Evolutionary conservation across 1,140 invertebrate genomes (phyloP).

Genomic region (Agraylea sexmaculata): DNA sequence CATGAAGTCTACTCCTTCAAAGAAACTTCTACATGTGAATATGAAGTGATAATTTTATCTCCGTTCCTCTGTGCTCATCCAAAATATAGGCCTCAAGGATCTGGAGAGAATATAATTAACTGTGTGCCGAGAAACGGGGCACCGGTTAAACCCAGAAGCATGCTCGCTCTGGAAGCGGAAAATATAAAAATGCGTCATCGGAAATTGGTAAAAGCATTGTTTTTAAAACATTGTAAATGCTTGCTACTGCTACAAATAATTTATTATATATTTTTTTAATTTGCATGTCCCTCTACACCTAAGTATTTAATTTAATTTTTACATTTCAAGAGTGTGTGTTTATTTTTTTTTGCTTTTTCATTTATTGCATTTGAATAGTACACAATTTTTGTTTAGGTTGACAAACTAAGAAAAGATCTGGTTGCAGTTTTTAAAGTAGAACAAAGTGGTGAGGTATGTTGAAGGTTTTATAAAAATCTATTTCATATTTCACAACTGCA

Average conservation of each 20-base stretch:
- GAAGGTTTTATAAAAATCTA: conserved; percentile 4
- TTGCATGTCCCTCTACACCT: conserved; percentile 7
- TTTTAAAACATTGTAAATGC: conserved; percentile 3
- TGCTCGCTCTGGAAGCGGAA: conserved; percentile 59
- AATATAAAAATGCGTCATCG: conserved; percentile 55
- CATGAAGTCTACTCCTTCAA: conserved; percentile 89
- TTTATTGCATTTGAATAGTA: conserved; percentile 33
- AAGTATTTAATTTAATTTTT: conserved; percentile 12
- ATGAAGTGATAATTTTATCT: conserved; percentile 81
- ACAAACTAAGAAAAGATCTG: conserved; percentile 46
- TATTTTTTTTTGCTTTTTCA: conserved; percentile 21
- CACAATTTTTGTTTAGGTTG: conserved; percentile 45
- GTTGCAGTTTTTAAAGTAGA: conserved; percentile 54
- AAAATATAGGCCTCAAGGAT: conserved; percentile 72
- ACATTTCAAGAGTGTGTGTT: conserved; percentile 6
- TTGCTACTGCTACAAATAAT: conserved; percentile 21
- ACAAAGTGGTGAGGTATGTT: conserved; percentile 52
- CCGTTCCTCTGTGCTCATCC: conserved; percentile 79
- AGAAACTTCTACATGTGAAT: conserved; percentile 88
- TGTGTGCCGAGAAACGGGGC: conserved; percentile 61
- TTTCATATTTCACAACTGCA: no score
- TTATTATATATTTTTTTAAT: conserved; percentile 17
- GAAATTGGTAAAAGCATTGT: conserved; percentile 33
- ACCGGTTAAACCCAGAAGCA: conserved; percentile 60
- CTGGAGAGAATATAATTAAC: conserved; percentile 67